Percentiles rank a stretch among this genome's conserved stretches.
Evolutionary conservation across 2,113 vertebrate species (phyloP).

Genomic region (Colossoma macropomum): DNA sequence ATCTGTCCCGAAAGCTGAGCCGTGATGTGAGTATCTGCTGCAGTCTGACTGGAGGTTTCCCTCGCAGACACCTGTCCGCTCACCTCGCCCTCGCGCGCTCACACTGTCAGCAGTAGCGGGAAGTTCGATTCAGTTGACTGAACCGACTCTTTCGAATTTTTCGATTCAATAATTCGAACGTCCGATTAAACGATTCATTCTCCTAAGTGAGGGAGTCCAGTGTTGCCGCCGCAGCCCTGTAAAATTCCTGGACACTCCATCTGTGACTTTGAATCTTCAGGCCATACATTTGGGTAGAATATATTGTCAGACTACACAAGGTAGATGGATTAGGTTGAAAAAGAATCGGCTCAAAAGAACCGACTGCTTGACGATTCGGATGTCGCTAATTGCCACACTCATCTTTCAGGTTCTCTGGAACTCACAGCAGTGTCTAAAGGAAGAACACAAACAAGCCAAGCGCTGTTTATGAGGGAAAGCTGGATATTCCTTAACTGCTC

Average conservation of each 20-base stretch:
- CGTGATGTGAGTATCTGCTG: background rate
- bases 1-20: too few species aligned
- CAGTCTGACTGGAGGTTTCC: background rate
- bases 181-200: too few species aligned
- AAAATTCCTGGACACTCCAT: too few species aligned
- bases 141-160: background rate
- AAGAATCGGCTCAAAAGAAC: background rate
- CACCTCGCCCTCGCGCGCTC: background rate
- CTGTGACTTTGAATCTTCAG: too few species aligned
- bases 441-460: background rate
- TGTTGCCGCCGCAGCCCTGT: too few species aligned
- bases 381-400: background rate
- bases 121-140: background rate
- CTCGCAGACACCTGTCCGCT: constrained; percentile 28
- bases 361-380: background rate
- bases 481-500: too few species aligned
- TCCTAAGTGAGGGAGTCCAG: too few species aligned
- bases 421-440: background rate
- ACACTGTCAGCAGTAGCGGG: background rate
- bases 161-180: too few species aligned
- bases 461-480: too few species aligned
- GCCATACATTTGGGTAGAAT: too few species aligned
- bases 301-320: too few species aligned
- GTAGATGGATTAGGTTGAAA: background rate
- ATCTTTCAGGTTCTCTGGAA: background rate